phyloP scores from a whole-genome alignment of 2,797 vertebrate species.

The Neosilurus hyrtlii region DNA sequence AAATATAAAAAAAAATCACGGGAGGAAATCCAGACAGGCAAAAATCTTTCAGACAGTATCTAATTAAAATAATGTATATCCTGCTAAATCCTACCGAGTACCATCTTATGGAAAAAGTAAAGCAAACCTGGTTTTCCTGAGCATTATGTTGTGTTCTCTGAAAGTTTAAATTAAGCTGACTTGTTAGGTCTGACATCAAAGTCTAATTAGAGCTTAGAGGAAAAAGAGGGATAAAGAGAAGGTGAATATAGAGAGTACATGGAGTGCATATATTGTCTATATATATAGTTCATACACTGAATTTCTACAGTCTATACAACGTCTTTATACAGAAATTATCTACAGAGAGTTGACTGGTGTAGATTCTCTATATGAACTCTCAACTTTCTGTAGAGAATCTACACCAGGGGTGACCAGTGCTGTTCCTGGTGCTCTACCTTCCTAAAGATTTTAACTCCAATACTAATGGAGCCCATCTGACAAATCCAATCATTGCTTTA shows the following conservation, averaged over 20 bases:
- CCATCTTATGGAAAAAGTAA: neutral
- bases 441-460: too few relatives aligned
- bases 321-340: neutral
- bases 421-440: too few relatives aligned
- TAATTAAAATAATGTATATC: constrained; percentile 27
- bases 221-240: neutral
- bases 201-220: neutral
- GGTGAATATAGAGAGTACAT: neutral
- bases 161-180: neutral
- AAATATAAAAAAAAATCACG: constrained; percentile 20
- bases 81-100: neutral
- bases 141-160: neutral
- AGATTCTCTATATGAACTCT: too few relatives aligned
- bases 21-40: constrained; percentile 40
- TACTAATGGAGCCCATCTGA: too few relatives aligned
- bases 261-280: neutral
- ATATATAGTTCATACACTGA: neutral
- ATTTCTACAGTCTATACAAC: neutral
- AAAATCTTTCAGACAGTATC: constrained; percentile 3
- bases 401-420: too few relatives aligned
- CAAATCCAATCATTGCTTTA: too few relatives aligned
- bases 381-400: neutral
- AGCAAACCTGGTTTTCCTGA: constrained; percentile 7
- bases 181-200: neutral
- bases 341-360: neutral